A percentile compares a stretch with the other conserved stretches of the same genome.
Conservation (phyloP, 2,797 vertebrate genomes). For the Cuniculus paca region DNA sequence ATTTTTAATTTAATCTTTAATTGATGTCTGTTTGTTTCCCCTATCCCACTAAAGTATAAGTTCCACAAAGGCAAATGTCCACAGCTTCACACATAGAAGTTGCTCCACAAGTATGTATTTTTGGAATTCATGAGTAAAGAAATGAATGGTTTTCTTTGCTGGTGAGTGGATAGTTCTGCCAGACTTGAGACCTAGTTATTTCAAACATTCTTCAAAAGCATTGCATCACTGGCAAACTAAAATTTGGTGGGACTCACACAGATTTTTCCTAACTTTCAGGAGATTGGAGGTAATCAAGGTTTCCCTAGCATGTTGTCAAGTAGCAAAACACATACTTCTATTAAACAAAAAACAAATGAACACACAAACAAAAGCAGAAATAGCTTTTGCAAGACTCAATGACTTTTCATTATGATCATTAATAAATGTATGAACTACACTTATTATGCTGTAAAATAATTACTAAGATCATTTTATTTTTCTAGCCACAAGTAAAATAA, state of each 20-base stretch:
- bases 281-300: background rate
- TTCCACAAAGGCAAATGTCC: background rate
- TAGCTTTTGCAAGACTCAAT: background rate
- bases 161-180: background rate
- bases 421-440: background rate
- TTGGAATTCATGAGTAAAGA: background rate
- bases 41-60: background rate
- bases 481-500: background rate
- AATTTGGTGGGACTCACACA: background rate
- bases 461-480: constrained; percentile 20
- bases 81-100: background rate
- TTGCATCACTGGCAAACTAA: background rate
- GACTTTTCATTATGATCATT: background rate
- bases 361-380: background rate
- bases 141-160: background rate
- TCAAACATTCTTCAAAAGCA: background rate
- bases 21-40: background rate
- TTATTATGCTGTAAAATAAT: constrained; percentile 27
- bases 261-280: background rate
- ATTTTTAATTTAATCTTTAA: background rate
- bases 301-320: background rate
- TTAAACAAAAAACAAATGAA: background rate
- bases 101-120: background rate
- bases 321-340: background rate
- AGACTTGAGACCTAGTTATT: background rate